Conservation (phyloP, 2,113 vertebrate genomes). For the Pelecanoides urinatrix region DNA sequence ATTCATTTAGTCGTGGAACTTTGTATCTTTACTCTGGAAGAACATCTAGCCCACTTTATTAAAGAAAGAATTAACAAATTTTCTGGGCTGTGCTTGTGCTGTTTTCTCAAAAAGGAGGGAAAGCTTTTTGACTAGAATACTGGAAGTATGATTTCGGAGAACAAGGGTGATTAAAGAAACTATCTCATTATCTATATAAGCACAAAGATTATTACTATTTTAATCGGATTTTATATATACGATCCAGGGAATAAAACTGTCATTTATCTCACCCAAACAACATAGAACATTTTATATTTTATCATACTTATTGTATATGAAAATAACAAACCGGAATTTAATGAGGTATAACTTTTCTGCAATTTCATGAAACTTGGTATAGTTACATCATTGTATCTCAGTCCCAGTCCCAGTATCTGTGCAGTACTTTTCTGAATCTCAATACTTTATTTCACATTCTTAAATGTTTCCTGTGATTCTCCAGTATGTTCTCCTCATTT, state of each 20-base stretch:
- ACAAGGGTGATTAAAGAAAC: background rate
- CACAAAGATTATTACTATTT: background rate
- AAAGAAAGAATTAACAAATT: constrained; percentile 39
- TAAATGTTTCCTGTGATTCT: background rate
- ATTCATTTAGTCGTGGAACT: constrained; percentile 42
- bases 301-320: background rate
- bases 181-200: background rate
- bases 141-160: background rate
- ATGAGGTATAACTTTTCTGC: background rate
- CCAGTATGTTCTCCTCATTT: background rate
- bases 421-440: background rate
- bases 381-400: background rate
- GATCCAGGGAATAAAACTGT: background rate
- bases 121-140: background rate
- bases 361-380: background rate
- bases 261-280: background rate
- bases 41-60: constrained; percentile 44
- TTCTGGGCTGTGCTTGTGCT: background rate
- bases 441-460: background rate
- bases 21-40: constrained; percentile 41
- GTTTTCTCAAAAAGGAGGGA: background rate
- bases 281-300: background rate
- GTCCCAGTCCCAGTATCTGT: background rate
- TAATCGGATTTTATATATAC: background rate
- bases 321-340: background rate